phyloP scores from a whole-genome alignment of 2,113 vertebrate species.

The Naja naja region DNA sequence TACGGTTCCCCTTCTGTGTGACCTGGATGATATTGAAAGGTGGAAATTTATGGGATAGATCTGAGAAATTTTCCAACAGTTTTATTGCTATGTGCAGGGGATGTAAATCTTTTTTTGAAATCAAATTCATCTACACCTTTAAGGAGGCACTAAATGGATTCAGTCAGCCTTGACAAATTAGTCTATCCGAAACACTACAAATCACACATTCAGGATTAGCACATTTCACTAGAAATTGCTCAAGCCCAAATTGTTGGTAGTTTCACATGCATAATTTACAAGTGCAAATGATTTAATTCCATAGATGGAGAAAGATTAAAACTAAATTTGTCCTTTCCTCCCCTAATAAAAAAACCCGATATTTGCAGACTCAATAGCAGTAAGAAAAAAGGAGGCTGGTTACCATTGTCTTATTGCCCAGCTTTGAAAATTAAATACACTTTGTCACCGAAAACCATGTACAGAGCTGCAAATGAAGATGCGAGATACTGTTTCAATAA shows the following conservation, averaged over 20 bases:
- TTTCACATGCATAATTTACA: constrained; percentile 67
- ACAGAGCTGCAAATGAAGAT: constrained; percentile 36
- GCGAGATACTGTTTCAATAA: constrained; percentile 28
- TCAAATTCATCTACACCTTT: constrained; percentile 52
- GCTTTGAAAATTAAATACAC: constrained; percentile 39
- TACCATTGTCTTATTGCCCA: background rate
- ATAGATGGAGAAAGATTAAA: constrained; percentile 61
- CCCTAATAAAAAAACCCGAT: constrained; percentile 46
- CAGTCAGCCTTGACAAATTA: constrained; percentile 65
- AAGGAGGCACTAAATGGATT: constrained; percentile 48
- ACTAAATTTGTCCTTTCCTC: constrained; percentile 60
- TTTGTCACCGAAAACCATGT: constrained; percentile 32
- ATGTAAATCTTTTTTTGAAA: constrained; percentile 47
- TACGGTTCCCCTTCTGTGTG: constrained; percentile 47
- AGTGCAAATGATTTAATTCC: constrained; percentile 59
- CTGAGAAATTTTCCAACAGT: constrained; percentile 48
- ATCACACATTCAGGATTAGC: constrained; percentile 63
- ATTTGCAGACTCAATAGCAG: constrained; percentile 26
- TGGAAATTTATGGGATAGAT: constrained; percentile 44
- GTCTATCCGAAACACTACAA: constrained; percentile 54
- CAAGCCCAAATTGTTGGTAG: constrained; percentile 57
- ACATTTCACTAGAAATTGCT: constrained; percentile 62
- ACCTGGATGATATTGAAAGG: constrained; percentile 51
- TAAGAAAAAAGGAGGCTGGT: constrained; percentile 50
- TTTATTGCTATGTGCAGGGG: constrained; percentile 47